Conservation (phyloP, 1,140 invertebrate genomes). For the Marisa cornuarietis region DNA sequence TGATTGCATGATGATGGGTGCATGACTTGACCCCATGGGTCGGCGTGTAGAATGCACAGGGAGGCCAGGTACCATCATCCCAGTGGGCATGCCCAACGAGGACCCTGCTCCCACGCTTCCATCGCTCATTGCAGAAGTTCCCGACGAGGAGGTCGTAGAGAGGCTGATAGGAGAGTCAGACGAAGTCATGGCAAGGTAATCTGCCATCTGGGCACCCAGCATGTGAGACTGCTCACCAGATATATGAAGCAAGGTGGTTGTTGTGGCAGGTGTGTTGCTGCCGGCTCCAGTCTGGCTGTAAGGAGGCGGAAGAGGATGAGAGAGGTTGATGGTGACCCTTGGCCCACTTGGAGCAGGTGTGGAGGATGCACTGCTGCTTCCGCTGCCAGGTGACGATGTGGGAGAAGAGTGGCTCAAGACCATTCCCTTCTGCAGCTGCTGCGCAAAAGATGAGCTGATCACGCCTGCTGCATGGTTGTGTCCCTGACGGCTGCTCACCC, state of each 20-base stretch:
- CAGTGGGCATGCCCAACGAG: neutral
- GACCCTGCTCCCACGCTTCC: neutral
- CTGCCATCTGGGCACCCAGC: slow-evolving; percentile 62
- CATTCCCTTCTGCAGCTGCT: slow-evolving; percentile 17
- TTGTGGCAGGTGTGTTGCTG: slow-evolving; percentile 58
- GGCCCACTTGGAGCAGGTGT: slow-evolving; percentile 27
- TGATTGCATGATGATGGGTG: slow-evolving; percentile 94
- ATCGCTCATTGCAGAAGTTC: slow-evolving; percentile 80
- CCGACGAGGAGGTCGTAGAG: slow-evolving; percentile 28
- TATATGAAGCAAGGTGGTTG: slow-evolving; percentile 55
- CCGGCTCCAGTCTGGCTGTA: slow-evolving; percentile 62
- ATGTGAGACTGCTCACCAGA: slow-evolving; percentile 25
- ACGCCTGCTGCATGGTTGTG: slow-evolving; percentile 6
- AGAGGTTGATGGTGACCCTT: slow-evolving; percentile 33
- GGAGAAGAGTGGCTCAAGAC: slow-evolving; percentile 14
- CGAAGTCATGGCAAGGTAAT: slow-evolving; percentile 10
- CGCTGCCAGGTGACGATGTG: slow-evolving; percentile 36
- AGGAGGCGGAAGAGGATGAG: slow-evolving; percentile 37
- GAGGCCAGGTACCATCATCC: slow-evolving; percentile 48
- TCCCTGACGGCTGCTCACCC: neutral
- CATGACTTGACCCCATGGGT: slow-evolving; percentile 72
- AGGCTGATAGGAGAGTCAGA: slow-evolving; percentile 30
- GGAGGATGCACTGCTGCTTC: slow-evolving; percentile 41
- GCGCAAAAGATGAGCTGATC: neutral
- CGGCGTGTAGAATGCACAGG: slow-evolving; percentile 60